Conservation (phyloP, 2,797 vertebrate species). For the Furcifer pardalis region DNA sequence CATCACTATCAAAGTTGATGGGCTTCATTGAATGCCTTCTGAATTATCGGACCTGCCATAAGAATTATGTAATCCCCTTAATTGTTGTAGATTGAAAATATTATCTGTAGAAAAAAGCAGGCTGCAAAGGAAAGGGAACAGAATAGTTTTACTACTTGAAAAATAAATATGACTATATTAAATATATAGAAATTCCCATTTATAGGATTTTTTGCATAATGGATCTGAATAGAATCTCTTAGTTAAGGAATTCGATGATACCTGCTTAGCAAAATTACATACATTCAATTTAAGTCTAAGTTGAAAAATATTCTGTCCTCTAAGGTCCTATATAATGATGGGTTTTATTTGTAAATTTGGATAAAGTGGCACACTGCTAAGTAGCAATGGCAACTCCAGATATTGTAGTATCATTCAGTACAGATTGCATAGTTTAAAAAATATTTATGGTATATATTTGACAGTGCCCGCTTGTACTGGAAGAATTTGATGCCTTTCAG, state of each 20-base stretch:
- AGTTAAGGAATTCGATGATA: conserved; percentile 1
- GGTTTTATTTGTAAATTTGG: conserved; percentile 17
- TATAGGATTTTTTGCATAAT: conserved; percentile 1
- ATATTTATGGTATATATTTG: not conserved
- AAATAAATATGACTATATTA: not conserved
- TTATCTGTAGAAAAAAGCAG: conserved; percentile 55
- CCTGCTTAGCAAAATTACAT: conserved; percentile 15
- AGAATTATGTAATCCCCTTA: conserved; percentile 58
- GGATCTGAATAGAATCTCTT: not conserved
- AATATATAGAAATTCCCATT: not conserved
- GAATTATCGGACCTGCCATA: conserved; percentile 47
- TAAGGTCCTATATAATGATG: not conserved
- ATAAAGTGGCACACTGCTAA: not conserved
- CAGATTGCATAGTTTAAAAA: not conserved
- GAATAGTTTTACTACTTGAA: not conserved
- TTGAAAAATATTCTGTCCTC: conserved; percentile 2
- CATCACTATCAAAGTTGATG: conserved; percentile 59
- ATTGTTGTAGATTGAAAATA: conserved; percentile 58
- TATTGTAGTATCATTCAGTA: not conserved
- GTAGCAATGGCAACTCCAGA: not conserved
- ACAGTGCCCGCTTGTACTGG: not conserved
- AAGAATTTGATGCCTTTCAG: not conserved
- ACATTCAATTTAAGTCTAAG: not conserved
- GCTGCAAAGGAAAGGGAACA: not conserved
- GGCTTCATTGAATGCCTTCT: conserved; percentile 46